Percentiles rank a stretch among this genome's conserved stretches.
Evolutionary conservation across 2,113 vertebrate genomes (phyloP).

Genomic region (Alaudala cheleensis): DNA sequence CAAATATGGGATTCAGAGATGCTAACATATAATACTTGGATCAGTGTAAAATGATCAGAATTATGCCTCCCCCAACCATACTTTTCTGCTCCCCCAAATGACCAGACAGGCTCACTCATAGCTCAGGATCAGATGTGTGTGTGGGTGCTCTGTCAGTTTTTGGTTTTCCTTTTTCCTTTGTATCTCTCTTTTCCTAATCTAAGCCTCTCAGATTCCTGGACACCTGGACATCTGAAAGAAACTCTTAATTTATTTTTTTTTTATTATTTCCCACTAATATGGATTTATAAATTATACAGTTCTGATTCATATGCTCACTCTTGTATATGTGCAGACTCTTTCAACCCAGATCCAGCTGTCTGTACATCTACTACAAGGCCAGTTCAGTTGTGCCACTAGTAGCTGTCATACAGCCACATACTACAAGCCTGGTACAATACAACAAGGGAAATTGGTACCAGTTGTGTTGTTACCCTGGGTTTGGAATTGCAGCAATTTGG

Average conservation of each 20-base stretch:
- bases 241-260: too few relatives aligned
- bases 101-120: background rate
- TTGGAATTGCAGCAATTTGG: background rate
- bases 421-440: background rate
- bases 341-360: background rate
- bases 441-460: background rate
- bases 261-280: background rate
- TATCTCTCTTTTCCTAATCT: background rate
- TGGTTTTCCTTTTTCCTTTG: background rate
- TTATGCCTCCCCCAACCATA: background rate
- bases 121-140: background rate
- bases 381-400: background rate
- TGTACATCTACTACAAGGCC: background rate
- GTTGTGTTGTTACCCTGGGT: background rate
- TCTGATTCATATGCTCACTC: background rate
- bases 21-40: background rate
- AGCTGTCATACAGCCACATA: background rate
- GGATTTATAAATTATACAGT: background rate
- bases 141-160: accelerated
- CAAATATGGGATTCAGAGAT: background rate
- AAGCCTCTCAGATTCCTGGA: background rate
- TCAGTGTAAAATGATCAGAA: background rate
- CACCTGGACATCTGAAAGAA: background rate
- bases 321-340: background rate
- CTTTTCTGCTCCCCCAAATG: background rate